phyloP scores from a whole-genome alignment of 1,140 invertebrate genomes.

The Aphelinus atriplicis region DNA sequence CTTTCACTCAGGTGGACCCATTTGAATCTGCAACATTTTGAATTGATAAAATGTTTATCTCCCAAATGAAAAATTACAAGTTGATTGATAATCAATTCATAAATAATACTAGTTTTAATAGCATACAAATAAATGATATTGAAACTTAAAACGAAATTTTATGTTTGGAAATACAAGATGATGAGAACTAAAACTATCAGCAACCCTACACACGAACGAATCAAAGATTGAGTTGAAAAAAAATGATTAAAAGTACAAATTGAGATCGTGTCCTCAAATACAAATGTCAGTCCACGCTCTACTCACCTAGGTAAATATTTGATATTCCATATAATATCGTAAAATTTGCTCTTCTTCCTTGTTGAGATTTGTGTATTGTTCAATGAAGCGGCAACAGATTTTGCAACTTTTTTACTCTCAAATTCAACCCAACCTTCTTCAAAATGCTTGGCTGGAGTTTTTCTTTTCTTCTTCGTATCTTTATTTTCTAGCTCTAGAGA shows the following conservation, averaged over 20 bases:
- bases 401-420: slow-evolving; percentile 87
- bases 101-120: no score
- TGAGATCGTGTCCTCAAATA: no score
- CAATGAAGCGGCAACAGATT: slow-evolving; percentile 80
- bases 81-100: no score
- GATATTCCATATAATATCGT: slow-evolving; percentile 93
- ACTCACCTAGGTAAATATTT: slow-evolving; percentile 87
- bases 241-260: slow-evolving; percentile 15
- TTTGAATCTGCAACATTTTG: slow-evolving; percentile 65
- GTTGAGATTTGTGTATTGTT: slow-evolving; percentile 91
- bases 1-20: slow-evolving; percentile 95
- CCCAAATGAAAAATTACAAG: no score
- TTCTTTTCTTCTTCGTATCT: slow-evolving; percentile 70
- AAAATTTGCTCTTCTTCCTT: slow-evolving; percentile 86
- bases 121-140: not conserved
- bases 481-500: slow-evolving; percentile 50
- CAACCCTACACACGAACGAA: no score
- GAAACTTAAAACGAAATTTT: slow-evolving; percentile 19
- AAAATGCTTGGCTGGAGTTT: slow-evolving; percentile 73
- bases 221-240: not conserved
- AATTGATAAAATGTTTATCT: slow-evolving; percentile 70
- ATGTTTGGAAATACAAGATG: slow-evolving; percentile 1
- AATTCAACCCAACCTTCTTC: slow-evolving; percentile 98
- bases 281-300: not conserved
- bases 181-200: no score